Conservation (phyloP, 2,113 vertebrate genomes). For the Trematocara macrostoma region DNA sequence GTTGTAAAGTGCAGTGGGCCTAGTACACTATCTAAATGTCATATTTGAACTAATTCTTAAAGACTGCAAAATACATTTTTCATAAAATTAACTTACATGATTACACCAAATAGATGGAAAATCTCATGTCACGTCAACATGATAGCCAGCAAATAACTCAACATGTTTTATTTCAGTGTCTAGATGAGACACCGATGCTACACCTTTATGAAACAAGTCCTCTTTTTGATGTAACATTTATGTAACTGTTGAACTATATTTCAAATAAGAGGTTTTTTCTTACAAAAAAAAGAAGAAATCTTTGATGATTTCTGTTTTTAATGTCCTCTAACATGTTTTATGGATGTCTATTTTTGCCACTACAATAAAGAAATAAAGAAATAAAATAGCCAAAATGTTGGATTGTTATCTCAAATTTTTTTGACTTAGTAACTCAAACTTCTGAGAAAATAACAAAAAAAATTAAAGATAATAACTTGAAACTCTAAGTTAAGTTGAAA, state of each 20-base stretch:
- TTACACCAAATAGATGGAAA: not conserved
- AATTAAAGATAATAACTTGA: not conserved
- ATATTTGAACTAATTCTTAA: not conserved
- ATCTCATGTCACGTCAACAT: not conserved
- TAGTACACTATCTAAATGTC: fast-evolving
- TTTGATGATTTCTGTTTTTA: not conserved
- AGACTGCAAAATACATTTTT: not conserved
- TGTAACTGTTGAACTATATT: not conserved
- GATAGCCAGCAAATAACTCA: not conserved
- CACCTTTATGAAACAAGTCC: not conserved
- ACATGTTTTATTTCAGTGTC: not conserved
- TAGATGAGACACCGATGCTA: fast-evolving
- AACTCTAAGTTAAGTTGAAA: not conserved
- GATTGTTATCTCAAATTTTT: not conserved
- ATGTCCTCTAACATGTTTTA: not conserved
- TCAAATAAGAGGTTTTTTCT: not conserved
- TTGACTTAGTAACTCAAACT: not conserved
- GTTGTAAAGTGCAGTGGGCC: not conserved
- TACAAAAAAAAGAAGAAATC: not conserved
- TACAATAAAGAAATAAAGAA: fast-evolving
- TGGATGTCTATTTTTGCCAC: not conserved
- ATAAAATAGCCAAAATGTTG: fast-evolving
- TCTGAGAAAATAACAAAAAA: not conserved
- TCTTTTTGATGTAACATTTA: not conserved
- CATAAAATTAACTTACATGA: not conserved